Base-by-base conservation (phyloP, 92 coral and sea anemone genomes). In the Blastomussa wellsi region DNA sequence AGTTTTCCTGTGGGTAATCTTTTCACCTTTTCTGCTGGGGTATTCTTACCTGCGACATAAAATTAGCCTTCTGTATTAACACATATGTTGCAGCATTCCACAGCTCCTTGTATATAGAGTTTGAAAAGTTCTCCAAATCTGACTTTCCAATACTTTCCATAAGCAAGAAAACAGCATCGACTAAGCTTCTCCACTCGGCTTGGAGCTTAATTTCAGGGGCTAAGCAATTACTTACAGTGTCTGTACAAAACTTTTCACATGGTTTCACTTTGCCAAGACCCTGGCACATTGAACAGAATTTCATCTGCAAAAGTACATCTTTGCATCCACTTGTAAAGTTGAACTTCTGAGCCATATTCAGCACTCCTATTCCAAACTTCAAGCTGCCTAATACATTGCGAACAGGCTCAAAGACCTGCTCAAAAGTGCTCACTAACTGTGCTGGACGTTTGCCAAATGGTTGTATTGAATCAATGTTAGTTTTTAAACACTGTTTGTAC, bases 401-500 rank as follows among this genome's bases (percentile, higher is more conserved):
- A 32, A 95, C 91, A 15, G 99, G 98, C 76, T 74, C 79, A 51
- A 97, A 79, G 31, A 89, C 89, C 59, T 78, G 77, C 16, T 84
- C 72, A 38, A 90, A 70, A 4, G 66, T 74, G 22, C n/a, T 68
- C 35, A 96, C 93, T 38, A 93, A 82, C 29, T 84, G 72, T 52
- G 82, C 84, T 16, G 97, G 98, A 17, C 82, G 89, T 14, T 80
- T 86, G 6, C 94, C 94, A 77, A 93, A 97, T 73, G 98, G 95
- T 68, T 83, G 79, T 26, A 91, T 79, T 44, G 77, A 53, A 71
- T 89, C 89, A 72, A 91, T 79, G 22, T 88, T 91, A 53, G 93
- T 92, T 85, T 90, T 94, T 37, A 97, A 91, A 75, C 99, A 97
- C 55, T 90, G 89, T 71, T 88, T 91, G 81, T 86, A 94, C 48